Evolutionary conservation across 2,888 invertebrate genomes (phyloP), one percentile per base, ranked within the genome.

Genomic region (Thumatha senex): DNA sequence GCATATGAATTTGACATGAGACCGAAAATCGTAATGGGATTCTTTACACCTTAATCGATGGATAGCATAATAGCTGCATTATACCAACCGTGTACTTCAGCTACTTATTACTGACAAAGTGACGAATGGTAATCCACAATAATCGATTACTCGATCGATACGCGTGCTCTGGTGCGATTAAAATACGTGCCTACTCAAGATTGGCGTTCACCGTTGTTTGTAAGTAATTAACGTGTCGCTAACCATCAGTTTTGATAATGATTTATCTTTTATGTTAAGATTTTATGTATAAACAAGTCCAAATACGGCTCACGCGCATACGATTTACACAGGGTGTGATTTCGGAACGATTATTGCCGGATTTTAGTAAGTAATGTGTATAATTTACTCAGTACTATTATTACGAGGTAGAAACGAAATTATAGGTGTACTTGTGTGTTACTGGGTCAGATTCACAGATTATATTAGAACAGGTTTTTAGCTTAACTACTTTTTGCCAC

Each of bases 161-260:
- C 36, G 51, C 61, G 41, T 51, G 42, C 18, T 2, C 18, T 5
- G 18, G 5, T 24, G 3, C 13, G 44, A 44, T 40, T 49, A 40
- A 58, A 55, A 47, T 46, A 52, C 50, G 42, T 51, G 56, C 40
- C 39, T 48, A 40, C 46, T 12, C 34, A 15, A 54, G 47, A 51
- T 61, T 58, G 48, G 61, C 53, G 54, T 31, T 43, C 45, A 63
- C 58, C 63, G 61, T 63, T 63, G 64, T 64, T 46, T 64, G 40
- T 47, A 60, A 64, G 51, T 61, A 50, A 55, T 61, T 48, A 63
- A 12, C 18, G 29, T 47, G 52, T 49, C 51, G 18, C 50, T 55
- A 48, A 63, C 46, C 46, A 54, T 47, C 47, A 40, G 46, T 53
- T 53, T 48, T 44, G 15, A 33, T 48, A 14, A 41, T 40, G 44